Base-by-base conservation (phyloP, 2,113 vertebrate genomes). In the Acinonyx jubatus region DNA sequence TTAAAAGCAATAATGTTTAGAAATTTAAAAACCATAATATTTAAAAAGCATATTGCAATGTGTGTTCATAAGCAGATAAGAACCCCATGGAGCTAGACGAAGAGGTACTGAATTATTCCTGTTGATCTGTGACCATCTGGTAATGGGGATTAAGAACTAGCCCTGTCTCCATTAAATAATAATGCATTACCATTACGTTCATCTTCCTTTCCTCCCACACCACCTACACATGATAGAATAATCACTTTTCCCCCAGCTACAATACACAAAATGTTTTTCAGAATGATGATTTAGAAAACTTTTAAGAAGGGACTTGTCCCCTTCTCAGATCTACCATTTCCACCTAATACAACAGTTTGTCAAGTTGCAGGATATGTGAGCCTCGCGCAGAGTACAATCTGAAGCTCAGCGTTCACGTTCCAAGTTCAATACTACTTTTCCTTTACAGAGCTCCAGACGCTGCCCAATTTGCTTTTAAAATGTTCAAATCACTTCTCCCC, bases 91-190 rank as follows among this genome's bases (percentile, higher is more conserved):
- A 95, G 45, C 33, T 86, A 73, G 38, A 94, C 10, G 50, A 91
- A 88, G 31, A 57, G 69, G 81, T 86, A 69, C 29, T 78, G 71
- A 93, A 93, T 97, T 91, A 96, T 73, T 96, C 15, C 73, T 89
- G 68, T 85, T 96, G 50, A 93, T 95, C 48, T 87, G 63, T 79
- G 61, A 83, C 78, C 82, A 89, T 96, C 94, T 74, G 83, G 61
- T 95, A 90, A 55, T 79, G 11, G 82, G 48, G 78, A 97, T 97
- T 96, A 94, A 80, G 57, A 80, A 48, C 33, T 79, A 79, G 78
- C 76, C 74, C 14, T 79, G 38, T 94, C 9, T 94, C 94, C 55
- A 86, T 91, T 96, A 96, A 94, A 89, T 73, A 88, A 89, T 57
- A 84, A 73, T 3, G 1, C 41, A 29, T 92, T 85, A 83, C 74